These are phyloP conservation scores for Harmothoe impar DNA, from an alignment of 2,888 invertebrate species.

Conservation along the genomic window DNA sequence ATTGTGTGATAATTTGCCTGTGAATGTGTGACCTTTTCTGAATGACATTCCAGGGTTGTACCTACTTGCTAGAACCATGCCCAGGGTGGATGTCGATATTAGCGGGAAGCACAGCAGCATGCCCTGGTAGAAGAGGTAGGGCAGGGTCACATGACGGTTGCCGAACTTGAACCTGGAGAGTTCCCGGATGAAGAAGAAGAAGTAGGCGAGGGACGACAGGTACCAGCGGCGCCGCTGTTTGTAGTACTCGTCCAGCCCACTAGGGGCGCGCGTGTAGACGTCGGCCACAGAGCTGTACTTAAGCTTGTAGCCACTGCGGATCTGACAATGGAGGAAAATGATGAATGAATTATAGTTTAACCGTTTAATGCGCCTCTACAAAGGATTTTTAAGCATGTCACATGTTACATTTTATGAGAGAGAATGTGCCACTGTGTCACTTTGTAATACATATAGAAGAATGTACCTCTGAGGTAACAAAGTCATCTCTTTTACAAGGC, in stretches of 20 bases:
- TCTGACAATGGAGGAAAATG: too few relatives aligned
- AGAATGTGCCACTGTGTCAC: too few relatives aligned
- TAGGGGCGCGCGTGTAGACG: conserved; percentile 39
- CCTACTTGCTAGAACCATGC: conserved; percentile 28
- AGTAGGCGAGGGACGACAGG: conserved; percentile 51
- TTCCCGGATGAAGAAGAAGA: conserved; percentile 55
- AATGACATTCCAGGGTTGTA: too few relatives aligned
- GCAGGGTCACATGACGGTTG: conserved; percentile 43
- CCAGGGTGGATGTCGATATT: conserved; percentile 47
- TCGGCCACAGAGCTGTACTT: conserved; percentile 57
- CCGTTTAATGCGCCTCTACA: too few relatives aligned
- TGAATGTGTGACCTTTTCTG: too few relatives aligned
- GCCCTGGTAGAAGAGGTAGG: conserved; percentile 35
- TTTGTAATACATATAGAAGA: too few relatives aligned
- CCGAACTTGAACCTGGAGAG: conserved; percentile 26
- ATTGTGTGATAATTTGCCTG: too few relatives aligned
- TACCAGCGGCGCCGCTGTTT: conserved; percentile 57
- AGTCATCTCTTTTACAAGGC: too few relatives aligned
- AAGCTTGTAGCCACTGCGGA: conserved; percentile 36
- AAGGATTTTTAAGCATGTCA: too few relatives aligned
- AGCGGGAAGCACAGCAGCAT: conserved; percentile 44
- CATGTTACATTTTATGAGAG: too few relatives aligned
- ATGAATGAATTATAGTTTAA: too few relatives aligned
- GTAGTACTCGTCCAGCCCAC: conserved; percentile 45
- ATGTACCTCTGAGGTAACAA: too few relatives aligned